Conservation (phyloP, 2,797 vertebrate species). For the Pyrocephalus nanus region DNA sequence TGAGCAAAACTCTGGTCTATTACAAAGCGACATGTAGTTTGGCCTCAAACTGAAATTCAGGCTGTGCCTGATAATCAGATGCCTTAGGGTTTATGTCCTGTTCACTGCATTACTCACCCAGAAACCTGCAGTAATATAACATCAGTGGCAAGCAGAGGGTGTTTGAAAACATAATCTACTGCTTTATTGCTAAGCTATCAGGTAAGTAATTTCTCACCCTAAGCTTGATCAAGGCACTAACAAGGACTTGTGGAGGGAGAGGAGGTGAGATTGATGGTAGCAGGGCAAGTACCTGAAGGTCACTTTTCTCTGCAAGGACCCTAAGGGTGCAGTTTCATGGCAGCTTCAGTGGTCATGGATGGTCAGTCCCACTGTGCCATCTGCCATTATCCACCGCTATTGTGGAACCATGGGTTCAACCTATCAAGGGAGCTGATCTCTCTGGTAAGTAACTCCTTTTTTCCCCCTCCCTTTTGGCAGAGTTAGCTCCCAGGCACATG, state of each 20-base stretch:
- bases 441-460: neutral
- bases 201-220: neutral
- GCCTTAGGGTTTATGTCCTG: neutral
- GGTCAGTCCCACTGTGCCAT: rapidly evolving
- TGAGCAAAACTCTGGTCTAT: neutral
- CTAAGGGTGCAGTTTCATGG: neutral
- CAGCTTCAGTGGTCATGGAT: neutral
- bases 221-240: neutral
- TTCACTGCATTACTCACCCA: neutral
- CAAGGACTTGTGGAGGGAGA: neutral
- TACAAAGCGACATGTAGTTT: neutral
- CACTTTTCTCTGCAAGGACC: rapidly evolving
- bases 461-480: rapidly evolving
- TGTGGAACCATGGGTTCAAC: neutral
- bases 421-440: neutral
- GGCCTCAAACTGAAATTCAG: neutral
- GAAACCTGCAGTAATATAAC: neutral
- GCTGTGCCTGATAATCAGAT: neutral
- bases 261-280: neutral
- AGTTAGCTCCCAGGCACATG: neutral
- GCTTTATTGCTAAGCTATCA: neutral
- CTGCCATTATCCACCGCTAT: neutral
- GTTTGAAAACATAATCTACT: neutral
- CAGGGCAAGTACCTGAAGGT: neutral
- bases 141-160: neutral